Percentiles rank a stretch among this genome's conserved stretches.
Conservation (phyloP, 2,888 invertebrate species). For the Archaeoteleia sp. region DNA sequence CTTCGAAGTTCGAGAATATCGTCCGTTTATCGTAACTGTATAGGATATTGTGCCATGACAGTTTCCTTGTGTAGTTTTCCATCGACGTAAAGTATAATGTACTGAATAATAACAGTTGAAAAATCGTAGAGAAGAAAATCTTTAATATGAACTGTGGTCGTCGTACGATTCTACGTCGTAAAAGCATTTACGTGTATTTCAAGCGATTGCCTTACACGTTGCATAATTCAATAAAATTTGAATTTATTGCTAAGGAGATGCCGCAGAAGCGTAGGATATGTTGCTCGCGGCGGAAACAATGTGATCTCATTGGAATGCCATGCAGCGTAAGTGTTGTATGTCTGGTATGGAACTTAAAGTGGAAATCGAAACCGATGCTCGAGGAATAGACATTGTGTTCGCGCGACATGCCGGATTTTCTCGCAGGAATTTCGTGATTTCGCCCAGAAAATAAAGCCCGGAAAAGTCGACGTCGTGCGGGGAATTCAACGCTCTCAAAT, state of each 20-base stretch:
- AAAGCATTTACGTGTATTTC: constrained; percentile 60
- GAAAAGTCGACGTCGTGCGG: constrained; percentile 58
- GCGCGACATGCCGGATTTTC: constrained; percentile 56
- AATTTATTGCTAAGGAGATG: constrained; percentile 55
- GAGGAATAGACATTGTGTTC: constrained; percentile 52
- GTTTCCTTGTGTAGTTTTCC: background rate
- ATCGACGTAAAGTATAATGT: background rate
- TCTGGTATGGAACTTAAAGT: constrained; percentile 44
- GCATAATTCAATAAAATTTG: constrained; percentile 65
- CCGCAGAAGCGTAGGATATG: constrained; percentile 23
- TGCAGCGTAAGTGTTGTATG: constrained; percentile 28
- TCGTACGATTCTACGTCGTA: constrained; percentile 2
- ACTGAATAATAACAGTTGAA: constrained; percentile 1
- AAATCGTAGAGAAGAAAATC: background rate
- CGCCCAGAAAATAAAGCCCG: constrained; percentile 61
- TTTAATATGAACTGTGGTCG: background rate
- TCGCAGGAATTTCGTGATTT: constrained; percentile 63
- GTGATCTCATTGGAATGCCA: constrained; percentile 54
- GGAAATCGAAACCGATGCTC: constrained; percentile 48
- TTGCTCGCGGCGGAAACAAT: constrained; percentile 28
- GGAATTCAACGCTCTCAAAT: constrained; percentile 53
- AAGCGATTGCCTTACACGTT: constrained; percentile 45
- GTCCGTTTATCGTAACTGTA: too few relatives aligned
- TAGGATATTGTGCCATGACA: too few relatives aligned
- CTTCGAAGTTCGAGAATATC: too few relatives aligned